Evolutionary conservation across 2,797 vertebrate species (phyloP), one percentile per base, ranked within the genome.

Genomic region (Leptoclinus maculatus): DNA sequence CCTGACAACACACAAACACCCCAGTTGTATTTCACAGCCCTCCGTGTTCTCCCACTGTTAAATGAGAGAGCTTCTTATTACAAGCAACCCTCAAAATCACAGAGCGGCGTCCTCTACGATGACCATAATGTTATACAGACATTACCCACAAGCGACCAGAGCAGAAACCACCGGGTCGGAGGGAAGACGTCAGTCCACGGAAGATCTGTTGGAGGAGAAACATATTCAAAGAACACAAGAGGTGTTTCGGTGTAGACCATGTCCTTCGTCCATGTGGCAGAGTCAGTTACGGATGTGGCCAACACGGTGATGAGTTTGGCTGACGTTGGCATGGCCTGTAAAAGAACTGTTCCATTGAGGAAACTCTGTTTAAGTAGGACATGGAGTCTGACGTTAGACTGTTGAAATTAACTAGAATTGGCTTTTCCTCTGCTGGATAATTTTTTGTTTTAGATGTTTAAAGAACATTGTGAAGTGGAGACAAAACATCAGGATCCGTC

Each of bases 51-150:
- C 41, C 87, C 53, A 19, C 74, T 62, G 54, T 62, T 78, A 73
- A 85, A 87, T 84, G 76, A 89, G 75, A 80, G 77, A 82, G 65
- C 62, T 29, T 86, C 72, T 80, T 66, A 77, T 88, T 82, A 81
- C 68, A 71, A 34, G 29, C 74, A 85, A 85, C 66, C 74, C 80
- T 66, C 38, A 84, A 29, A 91, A 92, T 89, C 84, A 87, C 78
- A 87, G 71, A 78, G 85, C 49, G 71, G 75, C 76, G 78, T 71
- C 25, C 65, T 83, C 78, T 78, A 53, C 66, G 17, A 51, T 54
- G 82, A 89, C 91, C 90, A 85, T 86, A 90, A 90, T 88, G 77
- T 76, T 80, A 76, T 32, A 76, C 79, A 49, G 25, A 64, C 76
- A 3, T 85, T 80, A 69, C 83, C 89, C 87, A 63, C 85, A 82